Evolutionary conservation across 2,113 vertebrate species (phyloP).

Genomic region (Myanophis thanlyinensis): DNA sequence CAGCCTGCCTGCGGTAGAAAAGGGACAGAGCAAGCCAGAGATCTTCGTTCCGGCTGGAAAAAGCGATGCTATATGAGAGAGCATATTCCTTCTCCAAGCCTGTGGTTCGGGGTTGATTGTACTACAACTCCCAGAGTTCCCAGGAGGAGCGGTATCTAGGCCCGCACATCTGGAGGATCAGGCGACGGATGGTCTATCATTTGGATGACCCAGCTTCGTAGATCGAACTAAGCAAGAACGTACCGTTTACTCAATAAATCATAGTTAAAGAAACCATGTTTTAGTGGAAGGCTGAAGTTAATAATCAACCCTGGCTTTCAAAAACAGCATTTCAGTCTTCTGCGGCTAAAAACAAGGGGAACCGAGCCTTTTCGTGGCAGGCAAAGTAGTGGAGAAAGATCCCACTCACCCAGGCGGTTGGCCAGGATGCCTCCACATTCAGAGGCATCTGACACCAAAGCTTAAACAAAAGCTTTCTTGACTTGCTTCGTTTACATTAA

Average conservation of each 20-base stretch:
- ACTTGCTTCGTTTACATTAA: not conserved
- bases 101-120: not conserved
- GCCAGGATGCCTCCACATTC: not conserved
- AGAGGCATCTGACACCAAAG: not conserved
- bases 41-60: not conserved
- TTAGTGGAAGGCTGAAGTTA: too few relatives aligned
- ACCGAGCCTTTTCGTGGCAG: too few relatives aligned
- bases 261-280: too few relatives aligned
- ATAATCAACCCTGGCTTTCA: too few relatives aligned
- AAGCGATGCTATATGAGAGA: not conserved
- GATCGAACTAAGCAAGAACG: too few relatives aligned
- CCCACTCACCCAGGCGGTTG: too few relatives aligned
- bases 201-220: too few relatives aligned
- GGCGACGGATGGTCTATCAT: too few relatives aligned
- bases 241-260: too few relatives aligned
- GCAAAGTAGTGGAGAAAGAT: too few relatives aligned
- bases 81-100: not conserved
- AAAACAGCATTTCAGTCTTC: too few relatives aligned
- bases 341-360: too few relatives aligned
- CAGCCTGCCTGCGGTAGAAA: not conserved
- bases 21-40: not conserved
- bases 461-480: not conserved
- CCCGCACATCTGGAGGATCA: not conserved
- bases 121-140: not conserved
- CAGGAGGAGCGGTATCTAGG: not conserved